Evolutionary conservation across 2,888 invertebrate genomes (phyloP), one percentile per base, ranked within the genome.

Genomic region (Anthoptus insignis): DNA sequence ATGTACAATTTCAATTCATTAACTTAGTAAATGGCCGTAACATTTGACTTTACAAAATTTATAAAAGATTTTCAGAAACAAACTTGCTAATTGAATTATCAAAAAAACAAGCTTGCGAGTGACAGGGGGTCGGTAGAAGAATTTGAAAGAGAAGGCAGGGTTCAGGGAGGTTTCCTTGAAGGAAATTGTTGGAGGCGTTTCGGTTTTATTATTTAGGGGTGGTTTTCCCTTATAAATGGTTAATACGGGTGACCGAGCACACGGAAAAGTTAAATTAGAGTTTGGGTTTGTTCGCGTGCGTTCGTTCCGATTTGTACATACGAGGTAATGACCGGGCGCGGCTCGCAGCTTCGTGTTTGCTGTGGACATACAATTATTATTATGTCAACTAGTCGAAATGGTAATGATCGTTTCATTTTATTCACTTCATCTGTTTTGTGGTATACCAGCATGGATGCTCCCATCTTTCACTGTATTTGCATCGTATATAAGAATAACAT

Each of bases 181-280:
- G 86, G 86, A 86, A 85, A 86, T 84, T 81, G 86, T 82, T 79
- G 82, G 79, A 71, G 74, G 77, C 78, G 75, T 78, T 79, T 77
- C 78, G 76, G 80, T 85, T 88, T 89, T 86, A 88, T 85, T 89
- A 87, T 89, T 87, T 83, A 88, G 81, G 88, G 87, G 83, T 80
- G 82, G 77, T 78, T 83, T 85, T 85, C 84, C 84, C 85, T 82
- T 84, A 79, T 86, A 86, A 88, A 87, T 86, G 81, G 82, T 80
- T 81, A 81, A 83, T 81, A 80, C 80, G 82, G 81, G 73, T 79
- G 80, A 76, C 73, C 81, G 82, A 81, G 82, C 86, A 84, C 87
- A 86, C 87, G 85, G 83, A 82, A 88, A 88, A 89, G 83, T 86
- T 86, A 84, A 88, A 88, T 89, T 88, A 89, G 84, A 83, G 76